Conservation (phyloP, 2,888 invertebrate genomes). For the Trimorus sp. region DNA sequence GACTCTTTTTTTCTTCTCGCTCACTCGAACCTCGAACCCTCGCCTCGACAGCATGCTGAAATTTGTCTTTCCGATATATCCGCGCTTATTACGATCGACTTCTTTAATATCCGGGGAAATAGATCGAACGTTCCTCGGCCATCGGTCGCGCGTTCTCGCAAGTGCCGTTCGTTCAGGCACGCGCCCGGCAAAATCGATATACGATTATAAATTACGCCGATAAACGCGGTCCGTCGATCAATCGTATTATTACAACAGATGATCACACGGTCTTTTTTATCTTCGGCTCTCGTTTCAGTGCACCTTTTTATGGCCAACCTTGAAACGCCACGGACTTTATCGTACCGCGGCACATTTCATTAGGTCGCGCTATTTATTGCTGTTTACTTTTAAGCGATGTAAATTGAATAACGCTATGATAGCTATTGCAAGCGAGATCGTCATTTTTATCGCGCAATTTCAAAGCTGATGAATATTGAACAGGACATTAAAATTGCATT, state of each 20-base stretch:
- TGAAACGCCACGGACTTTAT: not conserved
- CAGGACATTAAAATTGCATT: slow-evolving; percentile 42
- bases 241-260: slow-evolving; percentile 46
- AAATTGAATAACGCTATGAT: slow-evolving; percentile 27
- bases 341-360: slow-evolving; percentile 7
- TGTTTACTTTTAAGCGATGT: slow-evolving; percentile 27
- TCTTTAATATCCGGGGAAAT: slow-evolving; percentile 70
- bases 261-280: slow-evolving; percentile 10
- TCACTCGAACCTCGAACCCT: slow-evolving; percentile 2
- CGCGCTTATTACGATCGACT: slow-evolving; percentile 69
- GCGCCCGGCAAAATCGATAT: slow-evolving; percentile 36
- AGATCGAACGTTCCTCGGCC: slow-evolving; percentile 54
- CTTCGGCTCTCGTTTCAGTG: slow-evolving; percentile 2
- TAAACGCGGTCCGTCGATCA: slow-evolving; percentile 51
- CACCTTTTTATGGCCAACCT: slow-evolving; percentile 5
- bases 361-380: slow-evolving; percentile 26
- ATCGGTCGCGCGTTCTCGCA: slow-evolving; percentile 33
- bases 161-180: slow-evolving; percentile 47
- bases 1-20: too few relatives aligned
- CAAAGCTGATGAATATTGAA: slow-evolving; percentile 36
- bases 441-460: slow-evolving; percentile 37
- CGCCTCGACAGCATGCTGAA: slow-evolving; percentile 50
- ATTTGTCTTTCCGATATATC: slow-evolving; percentile 68
- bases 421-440: slow-evolving; percentile 18
- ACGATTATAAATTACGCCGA: slow-evolving; percentile 54